phyloP scores from a whole-genome alignment of 2,888 invertebrate genomes.

The Tachina fera region DNA sequence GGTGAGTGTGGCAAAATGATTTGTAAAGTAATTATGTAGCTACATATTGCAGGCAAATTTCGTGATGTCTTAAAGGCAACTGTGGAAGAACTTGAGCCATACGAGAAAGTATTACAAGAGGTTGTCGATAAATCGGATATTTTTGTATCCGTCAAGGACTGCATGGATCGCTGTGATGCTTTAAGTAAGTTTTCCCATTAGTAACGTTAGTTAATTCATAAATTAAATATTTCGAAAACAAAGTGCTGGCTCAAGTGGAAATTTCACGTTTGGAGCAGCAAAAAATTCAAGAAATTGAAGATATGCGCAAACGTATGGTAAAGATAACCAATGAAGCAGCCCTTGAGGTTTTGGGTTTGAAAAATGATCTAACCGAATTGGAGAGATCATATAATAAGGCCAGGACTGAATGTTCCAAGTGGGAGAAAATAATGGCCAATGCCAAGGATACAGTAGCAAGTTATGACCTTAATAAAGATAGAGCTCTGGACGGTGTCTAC shows the following conservation, averaged over 20 bases:
- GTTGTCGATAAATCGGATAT: slow-evolving; percentile 79
- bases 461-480: slow-evolving; percentile 78
- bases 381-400: slow-evolving; percentile 80
- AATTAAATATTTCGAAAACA: not conserved
- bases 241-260: slow-evolving; percentile 82
- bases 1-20: slow-evolving; percentile 23
- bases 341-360: slow-evolving; percentile 79
- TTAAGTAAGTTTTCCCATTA: slow-evolving; percentile 77
- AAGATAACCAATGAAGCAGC: slow-evolving; percentile 81
- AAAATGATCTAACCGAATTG: slow-evolving; percentile 80
- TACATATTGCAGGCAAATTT: slow-evolving; percentile 72
- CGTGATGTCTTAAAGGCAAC: slow-evolving; percentile 76
- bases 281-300: slow-evolving; percentile 80
- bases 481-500: slow-evolving; percentile 79
- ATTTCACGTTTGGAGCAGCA: slow-evolving; percentile 77
- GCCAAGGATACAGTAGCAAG: slow-evolving; percentile 77
- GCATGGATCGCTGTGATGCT: slow-evolving; percentile 82
- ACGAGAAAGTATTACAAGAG: slow-evolving; percentile 80
- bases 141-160: slow-evolving; percentile 80
- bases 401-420: slow-evolving; percentile 77
- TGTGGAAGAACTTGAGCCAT: slow-evolving; percentile 79
- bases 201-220: not conserved
- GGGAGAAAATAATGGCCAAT: slow-evolving; percentile 79
- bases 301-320: slow-evolving; percentile 80
- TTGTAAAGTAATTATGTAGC: not conserved